Base-by-base conservation (phyloP, 2,888 invertebrate species). In the Drosophila eohydei region DNA sequence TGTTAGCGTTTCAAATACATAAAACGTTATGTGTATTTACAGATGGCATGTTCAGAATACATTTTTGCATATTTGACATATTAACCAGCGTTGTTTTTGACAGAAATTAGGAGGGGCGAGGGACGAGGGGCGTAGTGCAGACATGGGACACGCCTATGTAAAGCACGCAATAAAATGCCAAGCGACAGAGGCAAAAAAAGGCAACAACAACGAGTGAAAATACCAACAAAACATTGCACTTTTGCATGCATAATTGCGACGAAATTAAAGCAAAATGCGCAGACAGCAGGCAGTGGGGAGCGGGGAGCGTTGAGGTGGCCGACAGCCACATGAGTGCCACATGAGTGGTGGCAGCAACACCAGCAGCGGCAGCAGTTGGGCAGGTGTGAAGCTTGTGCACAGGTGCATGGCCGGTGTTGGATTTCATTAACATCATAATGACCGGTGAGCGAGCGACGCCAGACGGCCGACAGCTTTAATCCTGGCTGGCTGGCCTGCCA, bases 381-480 rank as follows among this genome's bases (percentile, higher is more conserved):
- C 71, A 84, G 83, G 84, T 85, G 87, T 86, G 86, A 85, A 88
- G 71, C 87, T 70, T 78, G 69, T 70, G 83, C 74, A 85, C 83
- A 88, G 88, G 81, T 86, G 84, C 83, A 71, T 70, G 70, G 69
- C 67, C 70, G 87, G 89, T 89, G 88, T 87, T 87, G 85, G 74
- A 82, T 87, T 87, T 84, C 86, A 87, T 87, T 87, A 88, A 89
- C 83, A 77, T 87, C 88, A 89, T 89, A 87, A 87, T 89, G 86
- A 86, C 71, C 70, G 75, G 71, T 60, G 73, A 58, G 67, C 55
- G 64, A 14, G 32, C 61, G 71, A 51, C 73, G 68, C 41, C 72
- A 71, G 84, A 65, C 74, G 65, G 30, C 70, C 71, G 78, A 71
- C 81, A 73, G 80, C 71, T 70, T 88, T 89, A 86, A 86, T 86